Base-by-base conservation (phyloP, 2,888 invertebrate genomes). In the Chymomyza procnemis region DNA sequence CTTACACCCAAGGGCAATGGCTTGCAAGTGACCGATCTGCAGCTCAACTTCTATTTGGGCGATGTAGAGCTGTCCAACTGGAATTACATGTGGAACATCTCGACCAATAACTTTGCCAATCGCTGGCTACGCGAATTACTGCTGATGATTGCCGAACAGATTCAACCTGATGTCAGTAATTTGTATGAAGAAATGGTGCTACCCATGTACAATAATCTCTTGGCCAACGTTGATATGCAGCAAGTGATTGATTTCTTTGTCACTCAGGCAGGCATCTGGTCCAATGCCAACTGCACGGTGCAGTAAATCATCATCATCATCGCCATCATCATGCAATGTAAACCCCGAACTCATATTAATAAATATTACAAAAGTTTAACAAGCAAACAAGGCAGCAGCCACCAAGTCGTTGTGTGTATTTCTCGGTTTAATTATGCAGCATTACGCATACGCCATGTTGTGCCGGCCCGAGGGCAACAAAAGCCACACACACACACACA, bases 81-180 rank as follows among this genome's bases (percentile, higher is more conserved):
- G 76, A 79, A 89, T 58, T 55, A 64, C 0, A 5, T 82, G 22
- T 85, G 73, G 87, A 73, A 77, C 59, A 82, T 83, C 19, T 64
- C 81, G 1, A 54, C 67, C 9, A 89, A 89, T 63, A 76, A 80
- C 56, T 80, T 79, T 22, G 47, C 62, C 18, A 80, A 88, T 19
- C 68, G 67, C 3, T 76, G 61, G 16, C 30, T 66, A 9, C 58
- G 74, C 50, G 72, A 84, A 2, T 16, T 71, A 0, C 1, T 67
- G 3, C 47, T 74, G 3, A 59, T 87, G 4, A 26, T 69, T 5
- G 61, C 67, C 1, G 50, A 87, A 61, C 64, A 84, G 67, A 69
- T 87, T 3, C 80, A 88, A 64, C 71, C 73, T 6, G 22, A 34
- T 50, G 59, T 79, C 9, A 59, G 61, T 54, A 46, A 61, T 12